phyloP scores from a whole-genome alignment of 2,888 invertebrate genomes.

The Melanchra persicariae region DNA sequence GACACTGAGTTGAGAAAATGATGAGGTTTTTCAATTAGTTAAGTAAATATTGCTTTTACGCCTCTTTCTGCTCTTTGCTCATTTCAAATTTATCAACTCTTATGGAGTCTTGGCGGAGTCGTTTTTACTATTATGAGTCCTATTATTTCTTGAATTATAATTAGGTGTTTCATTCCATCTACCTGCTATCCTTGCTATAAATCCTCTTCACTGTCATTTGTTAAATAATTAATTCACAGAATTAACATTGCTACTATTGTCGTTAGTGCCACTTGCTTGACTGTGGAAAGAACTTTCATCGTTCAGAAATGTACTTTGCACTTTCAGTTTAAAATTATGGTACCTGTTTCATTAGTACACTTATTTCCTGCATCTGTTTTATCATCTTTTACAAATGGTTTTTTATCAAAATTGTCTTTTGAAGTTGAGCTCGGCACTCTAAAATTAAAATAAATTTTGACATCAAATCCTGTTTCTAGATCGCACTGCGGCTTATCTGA shows the following conservation, averaged over 20 bases:
- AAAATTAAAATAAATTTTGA: constrained; percentile 16
- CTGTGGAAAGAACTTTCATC: neutral
- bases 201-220: neutral
- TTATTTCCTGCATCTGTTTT: neutral
- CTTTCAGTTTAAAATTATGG: neutral
- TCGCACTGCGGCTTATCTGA: constrained; percentile 55
- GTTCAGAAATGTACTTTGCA: neutral
- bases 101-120: neutral
- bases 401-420: neutral
- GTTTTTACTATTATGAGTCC: neutral
- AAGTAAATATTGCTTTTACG: constrained; percentile 24
- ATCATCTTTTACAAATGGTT: neutral
- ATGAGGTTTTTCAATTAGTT: constrained; percentile 41
- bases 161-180: neutral
- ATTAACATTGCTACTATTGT: neutral
- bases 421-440: neutral
- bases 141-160: neutral
- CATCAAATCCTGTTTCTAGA: constrained; percentile 54
- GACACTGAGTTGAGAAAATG: constrained; percentile 14
- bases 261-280: neutral
- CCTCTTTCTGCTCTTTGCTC: neutral
- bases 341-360: neutral
- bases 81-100: neutral
- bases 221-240: neutral
- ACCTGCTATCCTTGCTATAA: neutral